phyloP scores from a whole-genome alignment of 2,797 vertebrate species.

The Discoglossus pictus region DNA sequence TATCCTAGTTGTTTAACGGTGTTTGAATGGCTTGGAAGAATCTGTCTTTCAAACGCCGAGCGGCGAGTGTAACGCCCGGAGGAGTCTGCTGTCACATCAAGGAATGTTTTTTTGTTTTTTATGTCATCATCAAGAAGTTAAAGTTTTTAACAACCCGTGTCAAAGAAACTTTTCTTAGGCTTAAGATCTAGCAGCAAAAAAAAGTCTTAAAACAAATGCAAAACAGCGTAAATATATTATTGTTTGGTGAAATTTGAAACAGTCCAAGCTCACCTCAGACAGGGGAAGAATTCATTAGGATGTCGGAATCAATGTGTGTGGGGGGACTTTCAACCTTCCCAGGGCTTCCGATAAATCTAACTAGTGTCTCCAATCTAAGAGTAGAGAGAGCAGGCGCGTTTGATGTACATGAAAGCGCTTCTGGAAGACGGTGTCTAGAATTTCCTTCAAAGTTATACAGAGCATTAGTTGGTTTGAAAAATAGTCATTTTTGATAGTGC shows the following conservation, averaged over 20 bases:
- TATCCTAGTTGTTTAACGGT: constrained; percentile 68
- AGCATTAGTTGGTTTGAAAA: constrained; percentile 8
- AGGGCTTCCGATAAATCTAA: constrained; percentile 9
- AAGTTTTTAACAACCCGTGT: constrained; percentile 58
- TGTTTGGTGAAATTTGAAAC: constrained; percentile 12
- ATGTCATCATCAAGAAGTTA: constrained; percentile 55
- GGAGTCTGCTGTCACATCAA: constrained; percentile 69
- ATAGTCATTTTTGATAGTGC: background rate
- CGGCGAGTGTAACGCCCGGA: constrained; percentile 58
- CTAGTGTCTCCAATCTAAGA: background rate
- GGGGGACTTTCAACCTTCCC: background rate
- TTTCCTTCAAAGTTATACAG: constrained; percentile 11
- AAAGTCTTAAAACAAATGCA: constrained; percentile 35
- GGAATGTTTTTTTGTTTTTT: constrained; percentile 53
- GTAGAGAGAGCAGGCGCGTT: no score
- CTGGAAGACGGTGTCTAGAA: constrained; percentile 1
- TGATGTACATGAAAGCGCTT: constrained; percentile 32
- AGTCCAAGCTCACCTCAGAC: constrained; percentile 15
- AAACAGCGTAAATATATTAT: constrained; percentile 26
- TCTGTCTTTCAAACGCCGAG: constrained; percentile 64
- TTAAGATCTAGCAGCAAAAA: constrained; percentile 24
- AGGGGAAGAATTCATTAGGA: constrained; percentile 27
- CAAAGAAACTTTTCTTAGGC: constrained; percentile 52
- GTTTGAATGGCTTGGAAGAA: constrained; percentile 66
- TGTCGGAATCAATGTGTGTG: background rate